phyloP scores from a whole-genome alignment of 2,888 invertebrate species.

The Oscheius onirici region DNA sequence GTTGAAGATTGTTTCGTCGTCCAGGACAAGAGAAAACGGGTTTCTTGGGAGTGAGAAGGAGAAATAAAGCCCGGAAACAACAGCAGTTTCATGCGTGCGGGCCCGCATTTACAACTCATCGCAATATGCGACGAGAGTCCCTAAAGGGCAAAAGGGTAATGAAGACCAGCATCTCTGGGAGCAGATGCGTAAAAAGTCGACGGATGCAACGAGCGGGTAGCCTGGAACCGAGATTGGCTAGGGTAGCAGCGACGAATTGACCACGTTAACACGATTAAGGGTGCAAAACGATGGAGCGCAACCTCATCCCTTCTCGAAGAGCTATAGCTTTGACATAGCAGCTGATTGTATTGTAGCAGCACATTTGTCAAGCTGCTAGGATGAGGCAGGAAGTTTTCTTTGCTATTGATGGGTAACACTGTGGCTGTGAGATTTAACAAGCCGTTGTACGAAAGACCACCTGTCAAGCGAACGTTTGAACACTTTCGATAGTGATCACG shows the following conservation, averaged over 20 bases:
- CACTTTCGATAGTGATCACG: too few relatives aligned
- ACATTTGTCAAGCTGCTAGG: too few relatives aligned
- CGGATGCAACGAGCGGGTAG: not conserved
- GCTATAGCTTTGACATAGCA: not conserved
- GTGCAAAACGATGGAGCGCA: slow-evolving; percentile 4
- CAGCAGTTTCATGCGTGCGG: slow-evolving; percentile 25
- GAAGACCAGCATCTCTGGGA: not conserved
- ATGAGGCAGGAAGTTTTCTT: too few relatives aligned
- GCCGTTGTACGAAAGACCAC: slow-evolving; percentile 11
- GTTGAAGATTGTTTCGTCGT: slow-evolving; percentile 9
- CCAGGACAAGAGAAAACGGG: not conserved
- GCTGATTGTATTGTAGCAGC: not conserved
- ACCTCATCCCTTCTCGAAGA: not conserved
- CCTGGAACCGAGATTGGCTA: slow-evolving; percentile 3
- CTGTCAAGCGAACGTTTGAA: not conserved
- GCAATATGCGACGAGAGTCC: slow-evolving; percentile 25
- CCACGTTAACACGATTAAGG: slow-evolving; percentile 26
- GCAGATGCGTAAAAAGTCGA: not conserved
- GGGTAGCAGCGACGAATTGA: slow-evolving; percentile 20
- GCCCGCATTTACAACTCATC: slow-evolving; percentile 28
- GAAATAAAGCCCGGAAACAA: slow-evolving; percentile 20
- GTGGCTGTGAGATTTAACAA: not conserved
- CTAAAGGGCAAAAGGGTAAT: slow-evolving; percentile 18
- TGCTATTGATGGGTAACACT: slow-evolving; percentile 9
- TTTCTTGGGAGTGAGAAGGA: slow-evolving; percentile 13